Evolutionary conservation across 2,888 invertebrate genomes (phyloP).

Genomic region (Drosophila mulleri): DNA sequence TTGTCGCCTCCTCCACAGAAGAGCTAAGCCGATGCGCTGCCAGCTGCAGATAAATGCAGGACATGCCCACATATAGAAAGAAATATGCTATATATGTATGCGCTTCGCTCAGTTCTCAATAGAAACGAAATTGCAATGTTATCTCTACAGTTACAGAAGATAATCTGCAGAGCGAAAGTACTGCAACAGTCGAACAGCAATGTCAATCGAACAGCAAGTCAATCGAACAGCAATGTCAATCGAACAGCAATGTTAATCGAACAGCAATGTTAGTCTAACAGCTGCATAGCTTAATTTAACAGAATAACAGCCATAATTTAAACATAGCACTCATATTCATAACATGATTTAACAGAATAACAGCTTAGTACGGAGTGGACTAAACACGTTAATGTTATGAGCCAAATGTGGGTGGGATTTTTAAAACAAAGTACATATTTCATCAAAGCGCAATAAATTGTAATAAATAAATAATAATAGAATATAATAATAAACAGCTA

Average conservation of each 20-base stretch:
- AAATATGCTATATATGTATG: not conserved
- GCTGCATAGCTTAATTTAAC: too few species aligned
- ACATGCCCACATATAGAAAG: not conserved
- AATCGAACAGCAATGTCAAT: too few species aligned
- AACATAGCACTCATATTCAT: too few species aligned
- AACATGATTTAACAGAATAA: too few species aligned
- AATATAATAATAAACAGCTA: too few species aligned
- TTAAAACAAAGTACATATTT: too few species aligned
- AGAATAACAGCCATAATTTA: too few species aligned
- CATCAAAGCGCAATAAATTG: too few species aligned
- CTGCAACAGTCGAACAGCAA: not conserved
- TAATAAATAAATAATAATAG: too few species aligned
- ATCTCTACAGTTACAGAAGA: not conserved
- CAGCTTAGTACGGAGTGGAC: too few species aligned
- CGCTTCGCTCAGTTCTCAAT: not conserved
- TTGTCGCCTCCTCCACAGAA: constrained; percentile 56
- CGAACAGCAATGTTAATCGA: not conserved
- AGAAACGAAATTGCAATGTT: not conserved
- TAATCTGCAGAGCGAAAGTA: not conserved
- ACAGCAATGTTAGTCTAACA: not conserved
- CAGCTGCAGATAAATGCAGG: constrained; percentile 43
- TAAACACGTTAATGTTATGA: too few species aligned
- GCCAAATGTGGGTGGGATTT: too few species aligned
- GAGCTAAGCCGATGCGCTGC: constrained; percentile 40
- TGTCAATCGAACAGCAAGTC: not conserved